Evolutionary conservation across 2,113 vertebrate species (phyloP).

Genomic region (human (Homo sapiens)): GRCh38 chr1:10126501-10127000

Average conservation of each 20-base stretch:
- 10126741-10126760: background rate
- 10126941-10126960: slow-evolving; percentile 33
- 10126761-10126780: slow-evolving; percentile 52
- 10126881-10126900: slow-evolving; percentile 66
- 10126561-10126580: background rate
- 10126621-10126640: fast-evolving
- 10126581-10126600: background rate
- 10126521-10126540: background rate
- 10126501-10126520: background rate
- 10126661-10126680: background rate
- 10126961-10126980: background rate
- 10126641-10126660: background rate
- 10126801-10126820: slow-evolving; percentile 96
- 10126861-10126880: slow-evolving; percentile 99
- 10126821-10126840: slow-evolving; percentile 96
- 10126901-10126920: background rate
- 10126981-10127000: background rate
- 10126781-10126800: slow-evolving; percentile 91
- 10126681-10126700: background rate
- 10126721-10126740: background rate
- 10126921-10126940: background rate
- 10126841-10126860: slow-evolving; percentile 98
- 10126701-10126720: fast-evolving
- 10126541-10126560: background rate
- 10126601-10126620: too few relatives aligned